Base-by-base conservation (phyloP, 2,797 vertebrate genomes). In the Otolemur crassicaudatus region DNA sequence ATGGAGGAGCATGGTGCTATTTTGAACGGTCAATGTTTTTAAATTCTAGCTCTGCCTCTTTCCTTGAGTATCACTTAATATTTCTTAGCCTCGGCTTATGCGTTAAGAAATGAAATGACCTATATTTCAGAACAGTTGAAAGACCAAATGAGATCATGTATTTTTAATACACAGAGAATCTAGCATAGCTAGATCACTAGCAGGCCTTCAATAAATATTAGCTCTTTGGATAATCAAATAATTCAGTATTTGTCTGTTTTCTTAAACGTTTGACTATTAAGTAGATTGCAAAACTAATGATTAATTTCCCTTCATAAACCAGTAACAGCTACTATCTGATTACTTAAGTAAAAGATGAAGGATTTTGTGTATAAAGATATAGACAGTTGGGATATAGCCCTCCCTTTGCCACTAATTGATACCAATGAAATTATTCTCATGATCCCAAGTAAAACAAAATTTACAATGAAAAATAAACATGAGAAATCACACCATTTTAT, bases 241-340 rank as follows among this genome's bases (percentile, higher is more conserved):
- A 94, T 65, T 73, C 22, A 40, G 22, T 76, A 92, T 60, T 77
- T 79, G 19, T 37, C 82, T 69, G 14, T 89, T 96, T 94, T 60
- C 77, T 43, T 81, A 93, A 88, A 19, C 40, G 4, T 34, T 0
- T 84, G 29, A 72, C 65, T 82, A 87, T 49, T 46, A 91, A 72
- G n/a, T 34, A 67, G n/a, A 85, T 17, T 29, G n/a, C 5, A 19
- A 81, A 83, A 65, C 34, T 19, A 34, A 84, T 22, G 34, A 89
- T 76, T 77, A 37, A 53, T 94, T 93, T 93, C 91, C 80, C 85
- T 95, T 95, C 69, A 67, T 92, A 96, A 94, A 65, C 67, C 14
- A 90, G 49, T 9, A 72, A 19, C 17, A 92, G 58, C 31, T 84
- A 80, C 22, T 61, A 90, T 31, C 53, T 53, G n/a, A 87, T 63